These are phyloP conservation scores for Telenomus remus DNA, from an alignment of 1,140 invertebrate genomes.

Conservation along the genomic window DNA sequence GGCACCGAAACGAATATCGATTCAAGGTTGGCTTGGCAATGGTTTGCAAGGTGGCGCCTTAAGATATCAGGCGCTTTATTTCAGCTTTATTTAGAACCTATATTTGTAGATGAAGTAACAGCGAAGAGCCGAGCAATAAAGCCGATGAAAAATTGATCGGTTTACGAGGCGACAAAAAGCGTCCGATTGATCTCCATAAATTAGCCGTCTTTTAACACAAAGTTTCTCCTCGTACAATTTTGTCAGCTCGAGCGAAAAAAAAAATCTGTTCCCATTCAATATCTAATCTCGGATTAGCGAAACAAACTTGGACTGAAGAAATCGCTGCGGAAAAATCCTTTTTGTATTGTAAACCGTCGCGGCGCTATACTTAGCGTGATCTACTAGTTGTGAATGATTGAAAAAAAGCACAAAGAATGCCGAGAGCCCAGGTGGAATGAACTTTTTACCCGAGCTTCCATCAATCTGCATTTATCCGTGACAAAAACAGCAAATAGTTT, in stretches of 20 bases:
- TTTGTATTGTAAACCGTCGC: too few relatives aligned
- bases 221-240: conserved; percentile 8
- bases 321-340: too few relatives aligned
- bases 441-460: background rate
- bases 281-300: too few relatives aligned
- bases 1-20: conserved; percentile 48
- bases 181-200: conserved; percentile 21
- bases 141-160: conserved; percentile 13
- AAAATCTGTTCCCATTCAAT: too few relatives aligned
- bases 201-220: conserved; percentile 24
- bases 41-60: conserved; percentile 50
- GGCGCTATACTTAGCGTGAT: too few relatives aligned
- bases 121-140: background rate
- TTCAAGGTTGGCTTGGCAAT: conserved; percentile 44
- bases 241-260: too few relatives aligned
- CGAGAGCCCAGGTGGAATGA: too few relatives aligned
- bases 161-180: conserved; percentile 20
- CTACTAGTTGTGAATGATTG: too few relatives aligned
- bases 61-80: conserved; percentile 16
- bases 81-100: conserved; percentile 22
- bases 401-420: too few relatives aligned
- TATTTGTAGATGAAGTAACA: background rate
- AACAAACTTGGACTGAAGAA: too few relatives aligned
- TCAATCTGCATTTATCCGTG: conserved; percentile 15
- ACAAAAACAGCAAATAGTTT: conserved; percentile 8